phyloP scores from a whole-genome alignment of 2,797 vertebrate genomes.

The Zenarchopterus dispar region DNA sequence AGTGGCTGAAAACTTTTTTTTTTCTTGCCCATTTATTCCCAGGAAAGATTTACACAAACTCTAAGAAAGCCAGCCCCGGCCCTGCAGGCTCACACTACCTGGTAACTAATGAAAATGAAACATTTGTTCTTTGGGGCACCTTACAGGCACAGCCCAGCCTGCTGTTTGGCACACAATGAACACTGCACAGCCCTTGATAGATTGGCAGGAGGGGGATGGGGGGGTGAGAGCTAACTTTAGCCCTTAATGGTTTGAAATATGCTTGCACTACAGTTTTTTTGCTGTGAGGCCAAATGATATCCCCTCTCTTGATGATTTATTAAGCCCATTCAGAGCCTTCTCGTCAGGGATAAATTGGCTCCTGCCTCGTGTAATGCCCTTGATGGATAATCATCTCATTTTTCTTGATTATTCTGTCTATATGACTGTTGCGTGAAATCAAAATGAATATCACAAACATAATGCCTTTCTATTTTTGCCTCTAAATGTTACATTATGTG shows the following conservation, averaged over 20 bases:
- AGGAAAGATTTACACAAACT: constrained; percentile 56
- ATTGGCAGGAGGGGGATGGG: constrained; percentile 65
- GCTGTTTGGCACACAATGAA: constrained; percentile 66
- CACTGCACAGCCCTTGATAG: constrained; percentile 76
- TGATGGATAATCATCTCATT: constrained; percentile 83
- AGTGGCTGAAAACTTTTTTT: constrained; percentile 63
- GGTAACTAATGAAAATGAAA: constrained; percentile 84
- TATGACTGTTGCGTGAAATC: constrained; percentile 68
- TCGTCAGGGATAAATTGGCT: constrained; percentile 78
- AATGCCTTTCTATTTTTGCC: constrained; percentile 39
- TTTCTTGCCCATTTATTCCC: constrained; percentile 52
- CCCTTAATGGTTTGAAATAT: constrained; percentile 86
- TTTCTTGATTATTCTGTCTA: constrained; percentile 79
- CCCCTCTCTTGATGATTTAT: constrained; percentile 80
- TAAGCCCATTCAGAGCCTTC: constrained; percentile 77
- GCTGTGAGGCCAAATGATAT: constrained; percentile 80
- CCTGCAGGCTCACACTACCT: constrained; percentile 57
- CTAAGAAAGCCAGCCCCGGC: constrained; percentile 43
- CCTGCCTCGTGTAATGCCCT: constrained; percentile 75
- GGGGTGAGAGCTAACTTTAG: constrained; percentile 81
- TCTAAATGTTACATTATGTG: constrained; percentile 43
- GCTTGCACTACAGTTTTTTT: constrained; percentile 74
- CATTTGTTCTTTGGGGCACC: constrained; percentile 80
- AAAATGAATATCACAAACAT: constrained; percentile 70
- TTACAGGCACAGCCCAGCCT: constrained; percentile 57